phyloP scores from a whole-genome alignment of 2,888 invertebrate genomes.

The Coremacera marginata region DNA sequence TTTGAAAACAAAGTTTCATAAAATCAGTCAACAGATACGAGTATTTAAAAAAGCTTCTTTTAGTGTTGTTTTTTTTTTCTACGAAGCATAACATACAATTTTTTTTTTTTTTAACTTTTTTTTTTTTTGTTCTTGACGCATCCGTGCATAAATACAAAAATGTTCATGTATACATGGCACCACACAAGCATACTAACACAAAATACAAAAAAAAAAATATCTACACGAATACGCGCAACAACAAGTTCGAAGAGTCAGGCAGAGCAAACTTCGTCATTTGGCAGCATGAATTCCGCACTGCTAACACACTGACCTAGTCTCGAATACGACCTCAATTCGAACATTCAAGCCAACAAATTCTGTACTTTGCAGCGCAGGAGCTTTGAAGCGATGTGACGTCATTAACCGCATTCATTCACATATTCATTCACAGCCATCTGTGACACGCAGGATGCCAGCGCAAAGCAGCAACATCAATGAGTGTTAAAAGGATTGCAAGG shows the following conservation, averaged over 20 bases:
- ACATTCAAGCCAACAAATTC: constrained; percentile 21
- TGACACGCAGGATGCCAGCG: neutral
- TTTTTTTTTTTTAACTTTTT: no score
- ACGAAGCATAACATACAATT: no score
- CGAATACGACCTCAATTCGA: constrained; percentile 19
- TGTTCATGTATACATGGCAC: constrained; percentile 23
- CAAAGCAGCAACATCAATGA: constrained; percentile 4
- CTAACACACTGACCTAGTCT: constrained; percentile 68
- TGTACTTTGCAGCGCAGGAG: constrained; percentile 14
- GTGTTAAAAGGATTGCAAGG: constrained; percentile 14
- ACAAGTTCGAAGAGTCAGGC: neutral
- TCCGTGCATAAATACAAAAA: neutral
- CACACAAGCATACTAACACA: constrained; percentile 15
- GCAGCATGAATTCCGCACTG: constrained; percentile 47
- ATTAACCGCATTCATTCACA: constrained; percentile 67
- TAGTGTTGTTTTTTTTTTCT: no score
- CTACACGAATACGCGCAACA: neutral
- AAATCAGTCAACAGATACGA: no score
- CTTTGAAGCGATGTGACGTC: constrained; percentile 56
- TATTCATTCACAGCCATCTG: constrained; percentile 36
- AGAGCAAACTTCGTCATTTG: constrained; percentile 17
- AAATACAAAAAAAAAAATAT: constrained; percentile 9
- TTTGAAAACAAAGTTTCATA: no score
- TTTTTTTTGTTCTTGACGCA: neutral
- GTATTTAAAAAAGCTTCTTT: no score